Percentiles rank a stretch among this genome's conserved stretches.
Evolutionary conservation across 2,888 invertebrate genomes (phyloP).

Genomic region (Melanostoma scalare): DNA sequence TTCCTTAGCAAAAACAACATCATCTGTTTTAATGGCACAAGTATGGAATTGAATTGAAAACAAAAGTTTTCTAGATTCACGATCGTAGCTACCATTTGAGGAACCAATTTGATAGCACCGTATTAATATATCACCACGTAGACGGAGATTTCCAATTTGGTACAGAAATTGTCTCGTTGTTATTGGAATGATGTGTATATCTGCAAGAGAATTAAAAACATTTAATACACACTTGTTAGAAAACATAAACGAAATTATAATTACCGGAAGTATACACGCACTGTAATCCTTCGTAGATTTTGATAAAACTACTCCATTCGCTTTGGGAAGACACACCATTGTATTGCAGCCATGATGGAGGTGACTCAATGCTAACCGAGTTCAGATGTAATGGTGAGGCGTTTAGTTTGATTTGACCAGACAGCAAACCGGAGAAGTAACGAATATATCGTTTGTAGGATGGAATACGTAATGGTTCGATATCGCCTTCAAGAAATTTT

Average conservation of each 20-base stretch:
- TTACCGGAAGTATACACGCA: conserved; percentile 93
- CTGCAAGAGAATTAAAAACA: conserved; percentile 49
- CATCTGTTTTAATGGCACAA: conserved; percentile 93
- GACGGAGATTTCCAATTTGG: conserved; percentile 83
- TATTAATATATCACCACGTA: conserved; percentile 94
- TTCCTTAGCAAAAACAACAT: conserved; percentile 91
- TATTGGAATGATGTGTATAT: conserved; percentile 77
- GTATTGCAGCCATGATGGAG: conserved; percentile 88
- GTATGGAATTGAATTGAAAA: conserved; percentile 97
- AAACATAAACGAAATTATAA: conserved; percentile 28
- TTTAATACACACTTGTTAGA: not conserved
- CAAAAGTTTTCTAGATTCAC: conserved; percentile 85
- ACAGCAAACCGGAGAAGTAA: conserved; percentile 94
- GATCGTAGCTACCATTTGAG: conserved; percentile 66
- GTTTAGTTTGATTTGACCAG: conserved; percentile 94
- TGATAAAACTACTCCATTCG: conserved; percentile 89
- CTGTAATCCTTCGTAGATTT: conserved; percentile 95
- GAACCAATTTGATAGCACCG: conserved; percentile 91
- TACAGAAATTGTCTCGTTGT: conserved; percentile 85
- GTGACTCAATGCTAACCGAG: conserved; percentile 92
- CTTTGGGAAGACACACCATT: conserved; percentile 81
- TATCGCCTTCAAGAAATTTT: conserved; percentile 92
- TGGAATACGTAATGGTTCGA: conserved; percentile 87
- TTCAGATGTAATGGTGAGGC: conserved; percentile 93
- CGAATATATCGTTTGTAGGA: conserved; percentile 93